These are phyloP conservation scores for Cosmia pyralina DNA, from an alignment of 2,888 invertebrate genomes.

Conservation along the genomic window DNA sequence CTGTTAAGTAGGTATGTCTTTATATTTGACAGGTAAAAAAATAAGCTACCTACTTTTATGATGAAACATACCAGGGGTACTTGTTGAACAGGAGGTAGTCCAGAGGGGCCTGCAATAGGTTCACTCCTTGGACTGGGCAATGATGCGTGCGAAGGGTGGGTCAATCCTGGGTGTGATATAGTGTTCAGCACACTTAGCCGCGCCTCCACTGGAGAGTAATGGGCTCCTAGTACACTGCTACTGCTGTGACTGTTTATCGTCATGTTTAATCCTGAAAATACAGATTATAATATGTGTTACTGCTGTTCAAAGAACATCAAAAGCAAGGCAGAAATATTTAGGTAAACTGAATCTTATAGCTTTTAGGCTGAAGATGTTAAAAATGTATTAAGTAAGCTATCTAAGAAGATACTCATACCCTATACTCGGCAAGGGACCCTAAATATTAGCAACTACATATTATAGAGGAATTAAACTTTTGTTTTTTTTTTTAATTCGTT, in stretches of 20 bases:
- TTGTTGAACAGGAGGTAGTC: conserved; percentile 96
- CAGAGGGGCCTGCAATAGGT: conserved; percentile 95
- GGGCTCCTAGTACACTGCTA: conserved; percentile 78
- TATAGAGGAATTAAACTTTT: not conserved
- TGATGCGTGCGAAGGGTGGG: conserved; percentile 83
- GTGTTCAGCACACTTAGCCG: conserved; percentile 84
- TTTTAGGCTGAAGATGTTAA: not conserved
- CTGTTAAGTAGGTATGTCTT: too few relatives aligned
- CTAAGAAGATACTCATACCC: not conserved
- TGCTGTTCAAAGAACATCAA: not conserved
- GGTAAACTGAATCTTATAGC: not conserved
- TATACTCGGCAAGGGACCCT: not conserved
- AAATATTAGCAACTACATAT: not conserved
- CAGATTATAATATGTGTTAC: not conserved
- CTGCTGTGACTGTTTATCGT: conserved; percentile 89
- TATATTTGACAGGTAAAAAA: not conserved
- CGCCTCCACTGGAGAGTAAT: conserved; percentile 86
- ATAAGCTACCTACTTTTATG: not conserved
- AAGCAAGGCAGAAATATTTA: not conserved
- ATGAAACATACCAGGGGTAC: conserved; percentile 93
- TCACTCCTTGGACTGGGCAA: conserved; percentile 92
- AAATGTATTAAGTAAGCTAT: not conserved
- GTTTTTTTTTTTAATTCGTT: not conserved
- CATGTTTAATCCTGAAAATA: conserved; percentile 90
- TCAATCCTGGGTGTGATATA: conserved; percentile 81